These are phyloP conservation scores for Enteromius unitaeniatus DNA, from an alignment of 2,797 vertebrate genomes.

Conservation along the genomic window DNA sequence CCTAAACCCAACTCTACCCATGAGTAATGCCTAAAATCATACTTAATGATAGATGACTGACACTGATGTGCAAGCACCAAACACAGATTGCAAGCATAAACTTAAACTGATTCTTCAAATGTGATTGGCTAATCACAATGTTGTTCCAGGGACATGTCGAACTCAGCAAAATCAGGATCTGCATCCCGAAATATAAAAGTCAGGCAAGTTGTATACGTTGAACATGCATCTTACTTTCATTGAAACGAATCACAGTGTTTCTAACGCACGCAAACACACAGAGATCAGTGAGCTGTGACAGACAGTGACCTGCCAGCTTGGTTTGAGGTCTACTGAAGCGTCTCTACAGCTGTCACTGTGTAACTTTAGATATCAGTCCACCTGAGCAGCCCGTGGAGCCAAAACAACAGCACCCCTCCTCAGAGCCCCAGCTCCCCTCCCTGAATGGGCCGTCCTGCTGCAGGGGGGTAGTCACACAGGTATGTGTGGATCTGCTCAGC, in stretches of 20 bases:
- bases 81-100: no score
- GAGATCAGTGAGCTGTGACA: constrained; percentile 51
- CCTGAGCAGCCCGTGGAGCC: constrained; percentile 59
- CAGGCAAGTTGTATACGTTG: neutral
- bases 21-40: no score
- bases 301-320: constrained; percentile 52
- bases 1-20: no score
- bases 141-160: no score
- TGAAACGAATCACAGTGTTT: neutral
- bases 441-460: neutral
- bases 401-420: constrained; percentile 57
- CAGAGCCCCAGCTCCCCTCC: neutral
- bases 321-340: constrained; percentile 45
- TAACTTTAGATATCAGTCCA: constrained; percentile 62
- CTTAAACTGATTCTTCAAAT: no score
- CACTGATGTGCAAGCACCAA: no score
- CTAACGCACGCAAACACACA: neutral
- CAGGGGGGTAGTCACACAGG: neutral
- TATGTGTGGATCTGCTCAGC: neutral
- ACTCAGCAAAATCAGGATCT: no score
- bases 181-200: neutral
- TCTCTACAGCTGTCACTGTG: constrained; percentile 65
- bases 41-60: no score
- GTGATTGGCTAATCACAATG: no score
- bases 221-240: neutral